These are phyloP conservation scores for Aphis craccivora DNA, from an alignment of 1,140 invertebrate genomes.

Conservation along the genomic window DNA sequence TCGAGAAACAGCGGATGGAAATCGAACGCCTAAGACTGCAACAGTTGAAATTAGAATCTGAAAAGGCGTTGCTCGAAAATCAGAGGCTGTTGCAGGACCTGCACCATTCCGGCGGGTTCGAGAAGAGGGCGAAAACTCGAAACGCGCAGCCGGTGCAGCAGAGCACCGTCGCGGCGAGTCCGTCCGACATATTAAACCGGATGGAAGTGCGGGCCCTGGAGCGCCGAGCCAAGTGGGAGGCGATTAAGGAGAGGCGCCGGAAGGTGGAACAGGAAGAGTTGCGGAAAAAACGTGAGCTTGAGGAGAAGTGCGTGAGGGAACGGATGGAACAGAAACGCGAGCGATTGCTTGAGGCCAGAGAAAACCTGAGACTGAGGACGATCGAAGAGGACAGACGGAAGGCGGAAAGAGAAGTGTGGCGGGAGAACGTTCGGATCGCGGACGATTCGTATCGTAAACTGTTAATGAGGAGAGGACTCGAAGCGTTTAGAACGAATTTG, in stretches of 20 bases:
- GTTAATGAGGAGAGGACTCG: neutral
- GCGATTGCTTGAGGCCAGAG: slow-evolving; percentile 35
- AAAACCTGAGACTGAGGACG: slow-evolving; percentile 23
- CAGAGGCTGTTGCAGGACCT: neutral
- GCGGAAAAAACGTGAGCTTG: neutral
- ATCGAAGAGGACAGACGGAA: slow-evolving; percentile 30
- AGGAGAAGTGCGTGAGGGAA: slow-evolving; percentile 45
- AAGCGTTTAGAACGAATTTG: slow-evolving; percentile 35
- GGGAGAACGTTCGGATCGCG: slow-evolving; percentile 33
- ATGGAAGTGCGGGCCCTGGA: slow-evolving; percentile 40
- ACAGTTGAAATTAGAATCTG: slow-evolving; percentile 40
- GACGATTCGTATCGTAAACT: slow-evolving; percentile 23
- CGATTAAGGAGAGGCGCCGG: neutral
- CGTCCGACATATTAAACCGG: slow-evolving; percentile 29
- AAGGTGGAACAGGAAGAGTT: neutral
- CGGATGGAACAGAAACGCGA: slow-evolving; percentile 36
- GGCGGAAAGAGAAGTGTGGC: neutral
- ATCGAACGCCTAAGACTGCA: slow-evolving; percentile 28
- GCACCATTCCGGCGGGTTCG: neutral
- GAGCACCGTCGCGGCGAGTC: neutral
- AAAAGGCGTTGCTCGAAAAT: slow-evolving; percentile 41
- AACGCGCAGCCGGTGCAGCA: no score
- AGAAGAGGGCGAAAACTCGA: neutral
- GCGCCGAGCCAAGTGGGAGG: slow-evolving; percentile 31
- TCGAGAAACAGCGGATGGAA: slow-evolving; percentile 35